Conservation (phyloP, 1,140 invertebrate genomes). For the Drosophila chauvacae region DNA sequence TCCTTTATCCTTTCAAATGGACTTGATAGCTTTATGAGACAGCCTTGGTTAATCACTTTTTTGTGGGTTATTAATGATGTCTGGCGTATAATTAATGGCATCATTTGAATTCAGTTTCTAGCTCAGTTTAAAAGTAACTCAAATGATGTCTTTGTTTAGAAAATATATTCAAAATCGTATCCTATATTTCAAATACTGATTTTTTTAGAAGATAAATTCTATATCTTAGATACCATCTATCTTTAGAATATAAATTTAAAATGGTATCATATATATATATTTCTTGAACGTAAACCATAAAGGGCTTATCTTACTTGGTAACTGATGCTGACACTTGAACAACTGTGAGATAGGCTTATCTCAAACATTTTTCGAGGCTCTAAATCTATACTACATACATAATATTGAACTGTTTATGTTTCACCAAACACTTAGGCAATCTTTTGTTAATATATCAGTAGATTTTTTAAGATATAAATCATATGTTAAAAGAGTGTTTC, state of each 20-base stretch:
- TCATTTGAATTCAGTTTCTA: background rate
- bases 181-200: background rate
- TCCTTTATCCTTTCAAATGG: background rate
- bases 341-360: background rate
- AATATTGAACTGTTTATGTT: background rate
- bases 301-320: background rate
- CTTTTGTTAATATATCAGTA: background rate
- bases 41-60: slow-evolving; percentile 1
- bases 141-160: background rate
- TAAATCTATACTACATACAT: background rate
- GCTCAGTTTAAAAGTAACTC: background rate
- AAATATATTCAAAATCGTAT: background rate
- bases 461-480: background rate
- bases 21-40: background rate
- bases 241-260: too few species aligned
- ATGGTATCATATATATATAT: too few species aligned
- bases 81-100: background rate
- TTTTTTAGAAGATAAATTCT: too few species aligned
- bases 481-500: too few species aligned
- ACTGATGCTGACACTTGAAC: slow-evolving; percentile 2
- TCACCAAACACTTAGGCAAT: background rate
- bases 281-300: background rate
- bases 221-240: background rate
- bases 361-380: background rate
- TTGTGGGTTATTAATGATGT: slow-evolving; percentile 5